Evolutionary conservation across 2,113 vertebrate genomes (phyloP).

Genomic region (Indicator indicator): DNA sequence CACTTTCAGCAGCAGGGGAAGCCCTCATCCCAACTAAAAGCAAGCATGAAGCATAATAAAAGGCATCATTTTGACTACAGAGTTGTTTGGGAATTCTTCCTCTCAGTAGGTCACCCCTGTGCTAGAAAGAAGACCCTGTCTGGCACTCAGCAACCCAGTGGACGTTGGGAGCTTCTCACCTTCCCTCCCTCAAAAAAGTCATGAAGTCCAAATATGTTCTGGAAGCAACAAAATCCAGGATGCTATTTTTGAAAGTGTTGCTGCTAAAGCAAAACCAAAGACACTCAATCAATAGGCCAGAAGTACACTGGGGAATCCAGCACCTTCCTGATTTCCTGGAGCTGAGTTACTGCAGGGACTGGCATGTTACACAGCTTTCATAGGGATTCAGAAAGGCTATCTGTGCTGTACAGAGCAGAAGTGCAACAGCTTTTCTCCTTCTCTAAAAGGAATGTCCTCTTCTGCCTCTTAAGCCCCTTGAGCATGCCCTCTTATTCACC

Average conservation of each 20-base stretch:
- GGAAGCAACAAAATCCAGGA: not conserved
- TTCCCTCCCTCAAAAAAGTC: not conserved
- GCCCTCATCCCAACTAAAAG: not conserved
- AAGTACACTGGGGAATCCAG: not conserved
- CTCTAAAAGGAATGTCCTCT: not conserved
- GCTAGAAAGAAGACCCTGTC: not conserved
- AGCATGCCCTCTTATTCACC: not conserved
- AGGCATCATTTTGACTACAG: not conserved
- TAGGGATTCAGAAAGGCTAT: not conserved
- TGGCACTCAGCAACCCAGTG: not conserved
- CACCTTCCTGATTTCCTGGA: not conserved
- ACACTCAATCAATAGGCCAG: not conserved
- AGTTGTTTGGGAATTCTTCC: not conserved
- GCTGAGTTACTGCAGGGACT: not conserved
- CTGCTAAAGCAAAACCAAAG: not conserved
- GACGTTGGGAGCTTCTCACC: not conserved
- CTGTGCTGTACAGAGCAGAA: not conserved
- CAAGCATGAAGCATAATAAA: not conserved
- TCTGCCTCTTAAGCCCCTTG: not conserved
- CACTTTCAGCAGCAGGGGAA: not conserved
- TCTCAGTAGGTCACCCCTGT: rapidly evolving
- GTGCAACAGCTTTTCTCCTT: not conserved
- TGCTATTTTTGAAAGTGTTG: not conserved
- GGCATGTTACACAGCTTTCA: not conserved
- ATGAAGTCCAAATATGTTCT: not conserved